These are phyloP conservation scores for Chondrosia reniformis DNA, from an alignment of 37 sponge, comb jelly and placozoan genomes.

Conservation along the genomic window DNA sequence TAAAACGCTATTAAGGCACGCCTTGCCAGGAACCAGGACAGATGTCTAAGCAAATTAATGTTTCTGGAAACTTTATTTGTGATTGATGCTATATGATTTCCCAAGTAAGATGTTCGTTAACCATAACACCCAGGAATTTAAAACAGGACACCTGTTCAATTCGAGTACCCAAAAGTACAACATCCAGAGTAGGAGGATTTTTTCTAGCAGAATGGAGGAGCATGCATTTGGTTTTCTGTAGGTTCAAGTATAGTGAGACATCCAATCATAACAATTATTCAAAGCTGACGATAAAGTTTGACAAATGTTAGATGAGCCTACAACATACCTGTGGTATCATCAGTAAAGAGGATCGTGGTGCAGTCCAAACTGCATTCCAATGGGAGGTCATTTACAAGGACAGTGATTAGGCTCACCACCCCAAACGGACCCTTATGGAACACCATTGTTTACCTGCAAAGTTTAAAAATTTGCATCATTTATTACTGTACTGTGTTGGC, in stretches of 20 bases:
- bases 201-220: neutral
- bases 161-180: neutral
- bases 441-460: neutral
- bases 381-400: constrained; percentile 1
- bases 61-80: neutral
- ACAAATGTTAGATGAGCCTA: neutral
- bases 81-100: neutral
- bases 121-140: neutral
- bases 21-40: neutral
- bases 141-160: neutral
- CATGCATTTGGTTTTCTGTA: neutral
- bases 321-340: neutral
- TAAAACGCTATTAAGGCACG: neutral
- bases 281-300: neutral
- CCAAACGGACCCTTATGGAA: neutral
- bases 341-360: neutral
- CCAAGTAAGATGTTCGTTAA: neutral
- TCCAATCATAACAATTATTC: neutral
- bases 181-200: neutral
- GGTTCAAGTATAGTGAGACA: neutral
- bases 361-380: too few relatives aligned
- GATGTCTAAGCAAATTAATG: neutral
- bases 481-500: neutral
- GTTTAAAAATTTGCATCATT: neutral
- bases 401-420: neutral